Conservation (phyloP, 2,113 vertebrate species). For the Anhinga anhinga region DNA sequence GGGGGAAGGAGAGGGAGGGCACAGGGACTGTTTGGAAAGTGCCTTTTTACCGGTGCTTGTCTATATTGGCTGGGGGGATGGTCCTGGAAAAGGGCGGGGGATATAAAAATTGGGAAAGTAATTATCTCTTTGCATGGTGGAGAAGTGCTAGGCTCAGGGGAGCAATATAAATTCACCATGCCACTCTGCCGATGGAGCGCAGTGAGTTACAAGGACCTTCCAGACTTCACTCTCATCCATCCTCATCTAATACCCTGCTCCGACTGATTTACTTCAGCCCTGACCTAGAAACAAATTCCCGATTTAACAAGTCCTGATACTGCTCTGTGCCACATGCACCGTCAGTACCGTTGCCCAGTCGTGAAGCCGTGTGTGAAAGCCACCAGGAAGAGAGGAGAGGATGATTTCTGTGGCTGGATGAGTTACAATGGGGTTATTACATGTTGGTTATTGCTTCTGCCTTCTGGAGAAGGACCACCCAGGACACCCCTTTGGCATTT, state of each 20-base stretch:
- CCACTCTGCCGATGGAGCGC: rapidly evolving
- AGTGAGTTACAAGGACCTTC: not conserved
- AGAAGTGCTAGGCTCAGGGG: not conserved
- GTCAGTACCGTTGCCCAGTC: rapidly evolving
- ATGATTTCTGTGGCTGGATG: not conserved
- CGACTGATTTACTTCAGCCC: not conserved
- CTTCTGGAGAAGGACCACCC: not conserved
- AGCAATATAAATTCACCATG: not conserved
- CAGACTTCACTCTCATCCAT: not conserved
- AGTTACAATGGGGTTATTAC: not conserved
- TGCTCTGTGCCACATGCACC: not conserved
- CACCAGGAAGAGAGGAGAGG: not conserved
- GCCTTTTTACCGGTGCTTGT: not conserved
- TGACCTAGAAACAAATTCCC: not conserved
- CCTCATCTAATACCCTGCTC: not conserved
- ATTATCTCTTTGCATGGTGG: not conserved
- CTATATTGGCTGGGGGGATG: not conserved
- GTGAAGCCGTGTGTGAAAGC: not conserved
- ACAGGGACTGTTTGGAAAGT: not conserved
- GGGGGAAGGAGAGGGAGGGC: not conserved
- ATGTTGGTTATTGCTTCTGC: not conserved
- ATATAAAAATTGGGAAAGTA: not conserved
- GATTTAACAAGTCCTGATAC: not conserved
- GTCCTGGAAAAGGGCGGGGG: not conserved
- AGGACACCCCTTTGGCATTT: not conserved